phyloP scores from a whole-genome alignment of 35 echinoderm and acorn worm species.

The Ophioderma brevispina region DNA sequence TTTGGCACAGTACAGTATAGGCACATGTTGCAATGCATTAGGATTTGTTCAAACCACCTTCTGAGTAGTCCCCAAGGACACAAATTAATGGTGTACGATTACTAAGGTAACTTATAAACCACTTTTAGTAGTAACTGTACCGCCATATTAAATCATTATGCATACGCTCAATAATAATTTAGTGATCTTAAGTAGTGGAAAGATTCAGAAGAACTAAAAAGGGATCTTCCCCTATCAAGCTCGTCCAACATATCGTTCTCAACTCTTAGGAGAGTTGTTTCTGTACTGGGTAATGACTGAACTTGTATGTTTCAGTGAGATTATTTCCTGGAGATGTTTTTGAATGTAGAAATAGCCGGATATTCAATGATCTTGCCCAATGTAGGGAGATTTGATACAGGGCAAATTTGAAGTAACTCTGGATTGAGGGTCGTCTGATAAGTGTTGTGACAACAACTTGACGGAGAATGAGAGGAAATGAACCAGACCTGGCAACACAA shows the following conservation, averaged over 20 bases:
- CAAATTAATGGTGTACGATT: constrained; percentile 20
- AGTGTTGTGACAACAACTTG: constrained; percentile 8
- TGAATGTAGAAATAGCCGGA: constrained; percentile 27
- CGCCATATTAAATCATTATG: constrained; percentile 20
- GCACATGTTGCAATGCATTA: too few species aligned
- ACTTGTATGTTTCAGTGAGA: neutral
- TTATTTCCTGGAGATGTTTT: constrained; percentile 17
- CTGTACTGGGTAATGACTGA: neutral
- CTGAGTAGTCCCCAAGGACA: constrained; percentile 15
- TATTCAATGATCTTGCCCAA: constrained; percentile 43
- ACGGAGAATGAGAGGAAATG: neutral
- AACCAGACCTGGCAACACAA: neutral
- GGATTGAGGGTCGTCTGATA: constrained; percentile 20
- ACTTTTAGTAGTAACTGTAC: constrained; percentile 9
- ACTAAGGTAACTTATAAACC: constrained; percentile 22
- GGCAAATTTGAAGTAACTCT: constrained; percentile 23
- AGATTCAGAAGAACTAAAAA: neutral
- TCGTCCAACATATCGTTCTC: constrained; percentile 23
- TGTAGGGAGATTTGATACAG: constrained; percentile 27
- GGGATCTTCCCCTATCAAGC: neutral
- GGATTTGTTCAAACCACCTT: too few species aligned
- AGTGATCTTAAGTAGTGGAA: constrained; percentile 7
- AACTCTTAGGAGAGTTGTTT: constrained; percentile 18
- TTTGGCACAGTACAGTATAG: too few species aligned
- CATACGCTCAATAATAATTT: constrained; percentile 10